Base-by-base conservation (phyloP, 2,797 vertebrate genomes). In the Rhynchonycteris naso region DNA sequence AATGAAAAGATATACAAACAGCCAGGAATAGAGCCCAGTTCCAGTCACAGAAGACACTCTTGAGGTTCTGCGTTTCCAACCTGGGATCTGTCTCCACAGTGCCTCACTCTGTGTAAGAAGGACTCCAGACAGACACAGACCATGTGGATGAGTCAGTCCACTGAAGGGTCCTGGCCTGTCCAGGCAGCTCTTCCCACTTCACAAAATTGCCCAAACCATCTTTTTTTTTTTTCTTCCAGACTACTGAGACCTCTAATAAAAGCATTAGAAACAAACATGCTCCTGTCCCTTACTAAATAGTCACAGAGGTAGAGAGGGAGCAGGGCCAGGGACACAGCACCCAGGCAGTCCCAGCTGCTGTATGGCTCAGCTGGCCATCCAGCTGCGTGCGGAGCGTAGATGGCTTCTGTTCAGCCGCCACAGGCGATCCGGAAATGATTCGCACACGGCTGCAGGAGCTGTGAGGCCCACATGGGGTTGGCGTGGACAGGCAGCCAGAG, bases 341-440 rank as follows among this genome's bases (percentile, higher is more conserved):
- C 30, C 22, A 38, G 47, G 54, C 1, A 1, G 10, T 50, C 9
- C 16, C 11, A 3, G 14, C 30, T 1, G 7, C 71, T 3, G 1
- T 54, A 30, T 13, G 24, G 82, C 96, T 93, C 71, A 85, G 92
- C 83, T 85, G 63, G 50, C 69, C 81, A 81, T 91, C 93, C 97
- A 74, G 22, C 65, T 95, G 61, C 38, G 9, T 95, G 61, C 38
- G 9, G 72, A 92, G 92, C 79, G 72, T 43, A 24, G 88, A 87
- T 71, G 94, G 94, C 93, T 80, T 93, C 95, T 95, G 74, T 79
- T 95, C 79, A 72, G 50, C 74, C 38, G 35, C 21, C 61, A 76
- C 58, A 84, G 88, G 38, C n/a, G 66, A 90, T 96, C 88, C 89
- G 93, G 43, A 43, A 5, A 97, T 95, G 95, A 90, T 87, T 93